A percentile compares a stretch with the other conserved stretches of the same genome.
phyloP scores from a whole-genome alignment of 2,113 vertebrate species.

The Nesogale talazaci region DNA sequence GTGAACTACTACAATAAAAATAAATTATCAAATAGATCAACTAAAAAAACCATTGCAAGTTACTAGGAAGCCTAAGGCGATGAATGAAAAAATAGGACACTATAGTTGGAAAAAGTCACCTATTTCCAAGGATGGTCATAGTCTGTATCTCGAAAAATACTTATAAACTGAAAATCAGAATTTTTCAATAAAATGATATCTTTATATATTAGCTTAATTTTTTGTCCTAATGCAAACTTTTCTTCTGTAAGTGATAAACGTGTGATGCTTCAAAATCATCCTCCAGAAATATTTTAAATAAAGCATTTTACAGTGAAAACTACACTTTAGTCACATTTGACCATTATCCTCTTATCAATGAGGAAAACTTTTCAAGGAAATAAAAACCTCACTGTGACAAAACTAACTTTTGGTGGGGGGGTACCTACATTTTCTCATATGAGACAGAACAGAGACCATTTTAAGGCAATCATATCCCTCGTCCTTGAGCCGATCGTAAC shows the following conservation, averaged over 20 bases:
- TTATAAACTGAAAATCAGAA: constrained; percentile 12
- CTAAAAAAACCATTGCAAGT: constrained; percentile 3
- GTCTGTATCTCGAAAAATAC: not conserved
- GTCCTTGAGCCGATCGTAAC: no score
- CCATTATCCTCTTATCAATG: not conserved
- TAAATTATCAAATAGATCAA: constrained; percentile 12
- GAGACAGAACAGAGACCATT: not conserved
- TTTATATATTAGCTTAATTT: not conserved
- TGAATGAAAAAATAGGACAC: not conserved
- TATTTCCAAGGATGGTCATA: not conserved
- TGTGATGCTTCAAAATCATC: constrained; percentile 34
- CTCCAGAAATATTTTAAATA: not conserved
- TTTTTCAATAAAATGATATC: constrained; percentile 1
- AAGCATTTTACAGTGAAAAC: not conserved
- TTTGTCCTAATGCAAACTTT: not conserved
- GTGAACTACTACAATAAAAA: not conserved
- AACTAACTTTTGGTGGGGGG: not conserved
- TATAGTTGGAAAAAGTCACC: not conserved
- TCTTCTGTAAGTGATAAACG: constrained; percentile 17
- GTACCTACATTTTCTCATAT: not conserved
- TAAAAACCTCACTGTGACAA: not conserved
- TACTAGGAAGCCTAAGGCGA: not conserved
- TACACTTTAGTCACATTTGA: constrained; percentile 6
- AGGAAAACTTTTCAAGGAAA: not conserved
- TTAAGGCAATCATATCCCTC: not conserved